Percentiles rank a stretch among this genome's conserved stretches.
Conservation (phyloP, 2,888 invertebrate species). For the Pyrgus malvae region DNA sequence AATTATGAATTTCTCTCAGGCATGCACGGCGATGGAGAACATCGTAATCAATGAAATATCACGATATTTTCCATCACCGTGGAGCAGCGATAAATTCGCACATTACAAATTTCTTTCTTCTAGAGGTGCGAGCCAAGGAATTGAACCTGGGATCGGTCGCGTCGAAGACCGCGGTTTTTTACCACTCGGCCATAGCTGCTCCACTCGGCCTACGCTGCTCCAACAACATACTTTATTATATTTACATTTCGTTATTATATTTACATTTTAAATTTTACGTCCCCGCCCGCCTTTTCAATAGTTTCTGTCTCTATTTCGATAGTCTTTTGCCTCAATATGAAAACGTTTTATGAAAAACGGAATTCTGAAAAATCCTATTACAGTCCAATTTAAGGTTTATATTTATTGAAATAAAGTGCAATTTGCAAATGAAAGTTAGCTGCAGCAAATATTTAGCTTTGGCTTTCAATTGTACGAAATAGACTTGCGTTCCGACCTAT, state of each 20-base stretch:
- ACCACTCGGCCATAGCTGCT: no score
- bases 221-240: background rate
- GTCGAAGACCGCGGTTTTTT: no score
- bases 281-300: background rate
- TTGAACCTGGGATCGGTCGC: no score
- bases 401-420: constrained; percentile 10
- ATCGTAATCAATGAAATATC: no score
- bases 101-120: no score
- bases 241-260: background rate
- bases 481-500: constrained; percentile 7
- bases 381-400: constrained; percentile 16
- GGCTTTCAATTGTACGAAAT: constrained; percentile 8
- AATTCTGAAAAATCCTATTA: background rate
- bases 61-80: no score
- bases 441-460: constrained; percentile 14
- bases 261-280: constrained; percentile 2
- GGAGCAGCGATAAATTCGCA: no score
- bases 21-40: no score
- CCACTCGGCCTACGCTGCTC: background rate
- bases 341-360: constrained; percentile 8
- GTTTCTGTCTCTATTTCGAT: constrained; percentile 5
- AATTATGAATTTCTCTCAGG: no score
- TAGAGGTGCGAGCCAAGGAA: no score
- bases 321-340: constrained; percentile 3
- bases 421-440: constrained; percentile 7